phyloP scores from a whole-genome alignment of 2,797 vertebrate species.

The Discoglossus pictus region DNA sequence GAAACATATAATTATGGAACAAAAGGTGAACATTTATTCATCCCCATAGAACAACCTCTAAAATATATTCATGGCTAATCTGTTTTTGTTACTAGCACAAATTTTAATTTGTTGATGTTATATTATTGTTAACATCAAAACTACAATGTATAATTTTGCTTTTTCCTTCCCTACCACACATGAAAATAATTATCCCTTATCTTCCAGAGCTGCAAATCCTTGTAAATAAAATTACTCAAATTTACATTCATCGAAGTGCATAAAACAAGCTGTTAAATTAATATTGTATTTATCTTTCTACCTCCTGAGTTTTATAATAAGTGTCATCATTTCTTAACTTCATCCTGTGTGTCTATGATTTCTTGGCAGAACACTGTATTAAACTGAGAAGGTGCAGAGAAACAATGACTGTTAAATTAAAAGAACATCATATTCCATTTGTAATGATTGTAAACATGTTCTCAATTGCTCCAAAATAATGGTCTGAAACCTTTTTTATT shows the following conservation, averaged over 20 bases:
- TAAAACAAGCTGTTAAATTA: constrained; percentile 65
- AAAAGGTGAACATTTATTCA: constrained; percentile 37
- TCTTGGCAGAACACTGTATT: constrained; percentile 30
- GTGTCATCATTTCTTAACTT: constrained; percentile 52
- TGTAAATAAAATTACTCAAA: constrained; percentile 75
- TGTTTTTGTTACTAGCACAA: constrained; percentile 60
- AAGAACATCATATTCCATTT: background rate
- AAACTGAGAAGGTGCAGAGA: background rate
- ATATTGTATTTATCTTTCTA: constrained; percentile 66
- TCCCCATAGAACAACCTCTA: constrained; percentile 19
- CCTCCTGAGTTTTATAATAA: constrained; percentile 66
- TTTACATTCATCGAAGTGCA: constrained; percentile 63
- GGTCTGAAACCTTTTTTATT: too few relatives aligned
- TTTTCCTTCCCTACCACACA: constrained; percentile 59
- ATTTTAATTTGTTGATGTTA: constrained; percentile 59
- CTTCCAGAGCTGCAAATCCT: constrained; percentile 64
- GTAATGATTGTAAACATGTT: too few relatives aligned
- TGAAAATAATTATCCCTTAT: constrained; percentile 74
- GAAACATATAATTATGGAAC: background rate
- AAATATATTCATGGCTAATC: constrained; percentile 36
- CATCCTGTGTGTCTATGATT: constrained; percentile 44
- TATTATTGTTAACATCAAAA: constrained; percentile 65
- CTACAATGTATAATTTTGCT: constrained; percentile 53
- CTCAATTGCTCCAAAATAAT: too few relatives aligned
- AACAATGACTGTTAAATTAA: background rate